phyloP scores from a whole-genome alignment of 2,113 vertebrate genomes.

The Tetraodon nigroviridis region DNA sequence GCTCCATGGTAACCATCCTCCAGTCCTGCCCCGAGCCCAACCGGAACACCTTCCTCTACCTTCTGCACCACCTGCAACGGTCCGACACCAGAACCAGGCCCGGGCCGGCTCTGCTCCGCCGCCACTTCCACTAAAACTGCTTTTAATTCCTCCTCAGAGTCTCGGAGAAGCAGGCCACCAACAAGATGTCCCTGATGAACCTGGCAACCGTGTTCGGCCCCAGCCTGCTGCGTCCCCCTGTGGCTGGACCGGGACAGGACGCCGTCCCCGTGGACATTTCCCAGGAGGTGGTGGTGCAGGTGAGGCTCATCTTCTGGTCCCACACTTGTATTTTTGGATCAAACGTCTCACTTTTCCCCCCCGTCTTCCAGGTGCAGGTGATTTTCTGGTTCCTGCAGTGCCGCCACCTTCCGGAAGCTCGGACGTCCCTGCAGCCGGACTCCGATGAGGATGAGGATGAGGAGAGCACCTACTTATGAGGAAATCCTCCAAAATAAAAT shows the following conservation, averaged over 20 bases:
- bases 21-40: constrained; percentile 63
- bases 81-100: constrained; percentile 20
- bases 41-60: constrained; percentile 71
- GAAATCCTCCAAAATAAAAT: not conserved
- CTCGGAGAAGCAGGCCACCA: constrained; percentile 59
- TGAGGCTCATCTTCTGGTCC: constrained; percentile 11
- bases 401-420: constrained; percentile 62
- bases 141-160: constrained; percentile 46
- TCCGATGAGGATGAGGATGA: constrained; percentile 65
- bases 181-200: constrained; percentile 74
- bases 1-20: constrained; percentile 62
- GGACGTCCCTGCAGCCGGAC: constrained; percentile 56
- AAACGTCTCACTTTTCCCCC: no score
- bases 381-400: constrained; percentile 70
- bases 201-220: constrained; percentile 77
- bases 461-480: constrained; percentile 60
- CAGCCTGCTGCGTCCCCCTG: constrained; percentile 68
- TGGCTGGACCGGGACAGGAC: constrained; percentile 35
- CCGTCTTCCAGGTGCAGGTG: constrained; percentile 67
- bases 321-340: no score
- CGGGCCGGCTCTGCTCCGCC: not conserved
- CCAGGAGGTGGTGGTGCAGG: constrained; percentile 75
- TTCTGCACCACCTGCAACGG: constrained; percentile 72
- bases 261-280: constrained; percentile 62
- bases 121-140: no score